These are phyloP conservation scores for Microctonus hyperodae DNA, from an alignment of 2,888 invertebrate genomes.

Conservation along the genomic window DNA sequence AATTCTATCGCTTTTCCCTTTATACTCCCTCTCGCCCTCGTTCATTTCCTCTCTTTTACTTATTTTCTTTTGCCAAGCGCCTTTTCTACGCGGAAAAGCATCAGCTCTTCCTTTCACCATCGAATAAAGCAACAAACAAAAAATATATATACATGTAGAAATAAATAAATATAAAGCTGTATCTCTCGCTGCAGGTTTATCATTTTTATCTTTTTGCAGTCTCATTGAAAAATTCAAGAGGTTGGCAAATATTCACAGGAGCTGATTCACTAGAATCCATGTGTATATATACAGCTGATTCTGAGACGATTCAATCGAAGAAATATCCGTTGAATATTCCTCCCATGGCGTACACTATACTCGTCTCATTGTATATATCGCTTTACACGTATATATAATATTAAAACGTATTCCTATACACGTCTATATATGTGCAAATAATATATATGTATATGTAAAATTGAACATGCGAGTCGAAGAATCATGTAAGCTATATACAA, in stretches of 20 bases:
- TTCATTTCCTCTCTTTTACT: not conserved
- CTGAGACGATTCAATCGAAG: slow-evolving; percentile 37
- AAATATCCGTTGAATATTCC: slow-evolving; percentile 30
- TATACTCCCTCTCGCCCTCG: not conserved
- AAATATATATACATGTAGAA: no score
- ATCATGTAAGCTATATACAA: slow-evolving; percentile 32
- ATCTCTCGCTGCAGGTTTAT: not conserved
- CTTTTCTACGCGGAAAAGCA: slow-evolving; percentile 9
- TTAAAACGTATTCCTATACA: slow-evolving; percentile 5
- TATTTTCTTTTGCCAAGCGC: not conserved
- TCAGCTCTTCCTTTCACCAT: not conserved
- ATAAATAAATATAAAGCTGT: not conserved
- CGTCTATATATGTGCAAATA: slow-evolving; percentile 11
- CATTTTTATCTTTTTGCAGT: not conserved
- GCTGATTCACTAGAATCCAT: not conserved
- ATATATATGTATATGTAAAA: slow-evolving; percentile 15
- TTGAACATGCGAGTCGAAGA: slow-evolving; percentile 8
- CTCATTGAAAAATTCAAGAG: slow-evolving; percentile 7
- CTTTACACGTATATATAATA: slow-evolving; percentile 6
- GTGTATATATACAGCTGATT: not conserved
- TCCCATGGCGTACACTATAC: slow-evolving; percentile 29
- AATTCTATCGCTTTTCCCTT: slow-evolving; percentile 35
- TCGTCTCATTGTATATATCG: slow-evolving; percentile 31
- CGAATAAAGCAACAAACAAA: not conserved
- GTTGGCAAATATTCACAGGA: not conserved